Conservation (phyloP, 2,113 vertebrate species). For the Pycnonotus jocosus region DNA sequence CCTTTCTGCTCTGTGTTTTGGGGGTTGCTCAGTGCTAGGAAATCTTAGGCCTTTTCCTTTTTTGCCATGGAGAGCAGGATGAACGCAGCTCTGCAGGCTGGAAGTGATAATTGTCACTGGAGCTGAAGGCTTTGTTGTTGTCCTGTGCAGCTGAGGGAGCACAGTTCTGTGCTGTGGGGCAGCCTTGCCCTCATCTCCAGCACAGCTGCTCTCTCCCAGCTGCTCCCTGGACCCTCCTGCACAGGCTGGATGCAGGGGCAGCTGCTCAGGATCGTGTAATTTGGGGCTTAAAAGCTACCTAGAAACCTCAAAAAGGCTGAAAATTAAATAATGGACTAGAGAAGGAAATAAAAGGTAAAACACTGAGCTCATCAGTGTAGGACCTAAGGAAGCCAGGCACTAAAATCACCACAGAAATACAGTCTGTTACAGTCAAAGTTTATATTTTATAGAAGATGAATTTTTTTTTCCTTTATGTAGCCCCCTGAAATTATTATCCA, state of each 20-base stretch:
- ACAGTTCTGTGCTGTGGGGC: conserved; percentile 20
- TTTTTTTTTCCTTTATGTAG: background rate
- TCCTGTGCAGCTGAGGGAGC: background rate
- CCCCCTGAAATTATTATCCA: background rate
- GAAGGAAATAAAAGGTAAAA: background rate
- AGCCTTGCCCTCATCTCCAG: background rate
- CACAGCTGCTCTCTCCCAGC: background rate
- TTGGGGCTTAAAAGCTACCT: background rate
- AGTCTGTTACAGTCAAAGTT: background rate
- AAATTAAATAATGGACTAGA: background rate
- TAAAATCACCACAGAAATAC: background rate
- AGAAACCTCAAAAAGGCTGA: background rate
- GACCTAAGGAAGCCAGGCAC: background rate
- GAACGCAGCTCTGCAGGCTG: fast-evolving
- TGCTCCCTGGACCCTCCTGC: background rate
- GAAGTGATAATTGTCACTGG: background rate
- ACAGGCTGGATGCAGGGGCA: background rate
- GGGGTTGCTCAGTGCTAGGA: background rate
- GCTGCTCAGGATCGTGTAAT: background rate
- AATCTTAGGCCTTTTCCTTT: background rate
- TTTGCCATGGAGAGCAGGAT: fast-evolving
- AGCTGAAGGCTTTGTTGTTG: background rate
- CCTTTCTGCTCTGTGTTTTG: background rate
- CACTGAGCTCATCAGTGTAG: background rate
- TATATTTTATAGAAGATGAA: background rate